These are phyloP conservation scores for Leucosticte australis DNA, from an alignment of 2,113 vertebrate species.

Conservation along the genomic window DNA sequence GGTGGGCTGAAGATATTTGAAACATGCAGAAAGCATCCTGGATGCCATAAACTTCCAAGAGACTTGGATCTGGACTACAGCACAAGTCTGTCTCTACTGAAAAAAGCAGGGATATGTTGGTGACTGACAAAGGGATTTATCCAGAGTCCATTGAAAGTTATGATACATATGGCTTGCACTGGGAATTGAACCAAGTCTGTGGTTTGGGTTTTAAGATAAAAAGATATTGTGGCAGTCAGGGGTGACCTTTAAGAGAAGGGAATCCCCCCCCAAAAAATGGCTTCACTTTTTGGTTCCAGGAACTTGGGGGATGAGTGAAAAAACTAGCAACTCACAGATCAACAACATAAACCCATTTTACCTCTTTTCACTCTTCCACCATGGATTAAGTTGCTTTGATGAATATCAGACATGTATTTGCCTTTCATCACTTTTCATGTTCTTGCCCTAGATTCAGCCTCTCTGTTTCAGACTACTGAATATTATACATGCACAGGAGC, in stretches of 20 bases:
- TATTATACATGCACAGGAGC: background rate
- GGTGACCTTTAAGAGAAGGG: background rate
- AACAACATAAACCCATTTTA: background rate
- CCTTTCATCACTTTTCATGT: conserved; percentile 34
- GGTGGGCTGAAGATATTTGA: background rate
- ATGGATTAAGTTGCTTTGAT: conserved; percentile 28
- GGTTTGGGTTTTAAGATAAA: background rate
- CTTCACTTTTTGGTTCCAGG: background rate
- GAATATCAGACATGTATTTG: conserved; percentile 10
- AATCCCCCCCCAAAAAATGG: background rate
- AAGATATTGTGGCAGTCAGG: background rate
- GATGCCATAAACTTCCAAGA: background rate
- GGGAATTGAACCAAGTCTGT: background rate
- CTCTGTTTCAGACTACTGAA: conserved; percentile 20
- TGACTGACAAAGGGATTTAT: background rate
- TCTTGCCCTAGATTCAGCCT: background rate
- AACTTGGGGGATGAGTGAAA: background rate
- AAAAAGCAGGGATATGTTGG: background rate
- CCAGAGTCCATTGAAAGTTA: background rate
- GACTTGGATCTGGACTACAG: background rate
- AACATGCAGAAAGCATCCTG: background rate
- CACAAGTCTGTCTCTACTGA: background rate
- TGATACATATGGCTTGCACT: background rate
- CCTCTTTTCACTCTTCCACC: background rate
- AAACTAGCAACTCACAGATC: background rate